These are phyloP conservation scores for Leucoraja ocellata DNA, from an alignment of 2,797 vertebrate genomes.

Conservation along the genomic window DNA sequence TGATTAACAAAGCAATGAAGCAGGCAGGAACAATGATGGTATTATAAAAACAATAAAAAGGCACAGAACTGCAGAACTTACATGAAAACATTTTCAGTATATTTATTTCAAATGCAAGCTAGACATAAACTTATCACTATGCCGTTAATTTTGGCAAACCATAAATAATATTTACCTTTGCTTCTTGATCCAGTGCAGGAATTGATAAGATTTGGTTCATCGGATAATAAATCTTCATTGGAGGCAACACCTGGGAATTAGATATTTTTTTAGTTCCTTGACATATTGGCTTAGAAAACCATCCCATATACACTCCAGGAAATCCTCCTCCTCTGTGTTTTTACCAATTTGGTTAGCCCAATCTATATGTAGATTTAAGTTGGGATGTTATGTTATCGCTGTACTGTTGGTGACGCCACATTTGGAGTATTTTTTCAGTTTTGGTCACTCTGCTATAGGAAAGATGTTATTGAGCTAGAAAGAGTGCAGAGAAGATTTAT, in stretches of 20 bases:
- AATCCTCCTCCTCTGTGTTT: too few relatives aligned
- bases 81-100: neutral
- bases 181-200: constrained; percentile 69
- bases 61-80: neutral
- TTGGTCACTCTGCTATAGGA: too few relatives aligned
- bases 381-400: too few relatives aligned
- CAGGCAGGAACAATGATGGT: neutral
- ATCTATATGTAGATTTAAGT: too few relatives aligned
- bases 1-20: constrained; percentile 1
- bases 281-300: too few relatives aligned
- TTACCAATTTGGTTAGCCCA: too few relatives aligned
- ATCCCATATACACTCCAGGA: too few relatives aligned
- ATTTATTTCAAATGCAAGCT: neutral
- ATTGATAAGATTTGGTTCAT: constrained; percentile 70
- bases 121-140: neutral
- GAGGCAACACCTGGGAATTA: constrained; percentile 80
- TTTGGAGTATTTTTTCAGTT: too few relatives aligned
- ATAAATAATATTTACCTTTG: constrained; percentile 67
- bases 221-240: constrained; percentile 41
- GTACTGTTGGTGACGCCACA: too few relatives aligned
- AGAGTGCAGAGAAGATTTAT: too few relatives aligned
- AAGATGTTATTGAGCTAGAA: too few relatives aligned
- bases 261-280: constrained; percentile 53
- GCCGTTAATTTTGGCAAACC: neutral
- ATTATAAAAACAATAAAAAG: neutral